These are phyloP conservation scores for Atta colombica DNA, from an alignment of 1,140 invertebrate genomes.

Conservation along the genomic window DNA sequence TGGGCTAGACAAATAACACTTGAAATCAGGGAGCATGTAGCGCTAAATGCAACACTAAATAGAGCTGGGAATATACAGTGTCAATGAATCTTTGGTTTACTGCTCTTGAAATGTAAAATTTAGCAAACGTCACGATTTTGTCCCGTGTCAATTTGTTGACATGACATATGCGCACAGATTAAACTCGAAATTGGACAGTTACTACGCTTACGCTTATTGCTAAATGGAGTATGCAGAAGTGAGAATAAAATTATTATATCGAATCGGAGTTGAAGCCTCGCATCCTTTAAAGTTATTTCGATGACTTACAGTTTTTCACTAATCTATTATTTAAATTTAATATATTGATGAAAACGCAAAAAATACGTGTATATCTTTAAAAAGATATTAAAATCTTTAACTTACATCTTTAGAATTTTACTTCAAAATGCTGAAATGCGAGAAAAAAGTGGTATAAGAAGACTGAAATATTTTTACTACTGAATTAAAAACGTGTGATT, in stretches of 20 bases:
- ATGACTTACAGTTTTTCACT: not conserved
- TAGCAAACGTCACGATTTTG: not conserved
- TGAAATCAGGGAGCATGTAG: slow-evolving; percentile 33
- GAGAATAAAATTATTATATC: not conserved
- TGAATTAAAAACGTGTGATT: not conserved
- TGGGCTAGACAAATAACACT: slow-evolving; percentile 37
- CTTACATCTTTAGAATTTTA: not conserved
- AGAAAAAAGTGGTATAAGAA: not conserved
- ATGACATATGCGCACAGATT: not conserved
- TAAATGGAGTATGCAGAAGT: not conserved
- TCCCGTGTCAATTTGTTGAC: not conserved
- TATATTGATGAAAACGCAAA: no score
- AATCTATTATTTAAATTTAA: not conserved
- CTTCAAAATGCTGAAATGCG: not conserved
- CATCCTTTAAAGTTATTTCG: slow-evolving; percentile 1
- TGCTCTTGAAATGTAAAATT: not conserved
- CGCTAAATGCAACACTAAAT: slow-evolving; percentile 16
- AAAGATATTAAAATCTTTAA: slow-evolving; percentile 6
- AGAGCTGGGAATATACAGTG: not conserved
- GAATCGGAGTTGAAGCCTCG: not conserved
- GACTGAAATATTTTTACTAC: slow-evolving; percentile 23
- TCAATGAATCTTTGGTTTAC: not conserved
- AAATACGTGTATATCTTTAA: not conserved
- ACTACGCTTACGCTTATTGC: not conserved
- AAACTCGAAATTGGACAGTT: not conserved